Evolutionary conservation across 2,113 vertebrate species (phyloP).

Genomic region (Boleophthalmus pectinirostris): DNA sequence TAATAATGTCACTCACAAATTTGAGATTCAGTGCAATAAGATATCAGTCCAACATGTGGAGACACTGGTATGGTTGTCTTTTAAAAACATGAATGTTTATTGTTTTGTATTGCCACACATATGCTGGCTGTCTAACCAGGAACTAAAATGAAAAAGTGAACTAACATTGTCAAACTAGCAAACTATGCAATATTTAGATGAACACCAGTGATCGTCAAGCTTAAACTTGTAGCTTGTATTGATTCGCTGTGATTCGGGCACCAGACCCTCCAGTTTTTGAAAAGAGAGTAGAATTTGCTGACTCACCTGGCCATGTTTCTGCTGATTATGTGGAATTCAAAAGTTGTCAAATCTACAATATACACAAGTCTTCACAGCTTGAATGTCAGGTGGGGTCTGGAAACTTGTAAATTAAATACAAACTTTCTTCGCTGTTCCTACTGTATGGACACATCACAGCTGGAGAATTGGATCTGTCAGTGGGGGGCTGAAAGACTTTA

Average conservation of each 20-base stretch:
- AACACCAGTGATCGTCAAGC: too few relatives aligned
- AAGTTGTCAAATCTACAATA: not conserved
- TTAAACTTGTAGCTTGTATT: not conserved
- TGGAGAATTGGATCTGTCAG: not conserved
- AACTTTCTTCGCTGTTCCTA: not conserved
- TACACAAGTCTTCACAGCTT: not conserved
- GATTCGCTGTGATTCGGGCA: not conserved
- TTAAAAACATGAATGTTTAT: too few relatives aligned
- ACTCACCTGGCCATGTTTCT: not conserved
- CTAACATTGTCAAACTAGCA: too few relatives aligned
- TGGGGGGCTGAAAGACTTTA: not conserved
- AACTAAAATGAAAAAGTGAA: too few relatives aligned
- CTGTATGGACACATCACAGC: not conserved
- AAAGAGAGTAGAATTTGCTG: not conserved
- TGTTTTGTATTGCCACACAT: too few relatives aligned
- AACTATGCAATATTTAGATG: too few relatives aligned
- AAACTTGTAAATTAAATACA: not conserved
- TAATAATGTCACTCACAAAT: too few relatives aligned
- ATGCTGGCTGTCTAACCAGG: too few relatives aligned
- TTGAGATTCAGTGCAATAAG: too few relatives aligned
- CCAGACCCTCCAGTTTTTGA: not conserved
- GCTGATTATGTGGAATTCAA: not conserved
- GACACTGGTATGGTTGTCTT: too few relatives aligned
- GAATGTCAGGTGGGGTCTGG: not conserved
- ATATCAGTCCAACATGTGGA: too few relatives aligned